phyloP scores from a whole-genome alignment of 2,888 invertebrate species.

The Spilarctia lutea region DNA sequence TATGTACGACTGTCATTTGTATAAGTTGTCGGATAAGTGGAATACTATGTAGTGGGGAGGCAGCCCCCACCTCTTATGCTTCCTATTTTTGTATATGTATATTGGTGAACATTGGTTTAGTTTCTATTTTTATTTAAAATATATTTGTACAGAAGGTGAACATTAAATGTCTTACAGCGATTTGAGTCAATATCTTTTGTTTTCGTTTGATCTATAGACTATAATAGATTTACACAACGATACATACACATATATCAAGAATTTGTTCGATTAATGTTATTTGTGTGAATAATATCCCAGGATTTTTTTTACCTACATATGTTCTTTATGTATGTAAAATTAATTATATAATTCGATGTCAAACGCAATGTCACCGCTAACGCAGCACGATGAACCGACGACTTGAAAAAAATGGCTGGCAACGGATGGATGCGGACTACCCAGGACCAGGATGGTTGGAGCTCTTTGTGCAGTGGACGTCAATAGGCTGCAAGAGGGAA shows the following conservation, averaged over 20 bases:
- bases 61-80: conserved; percentile 1
- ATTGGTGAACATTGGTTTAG: neutral
- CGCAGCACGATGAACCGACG: no score
- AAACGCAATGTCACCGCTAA: no score
- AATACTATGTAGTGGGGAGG: conserved; percentile 37
- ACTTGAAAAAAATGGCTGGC: no score
- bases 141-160: neutral
- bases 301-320: no score
- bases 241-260: neutral
- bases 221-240: neutral
- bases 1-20: conserved; percentile 29
- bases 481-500: no score
- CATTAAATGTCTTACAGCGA: neutral
- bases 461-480: no score
- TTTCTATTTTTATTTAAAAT: neutral
- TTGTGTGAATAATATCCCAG: neutral
- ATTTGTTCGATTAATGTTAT: neutral
- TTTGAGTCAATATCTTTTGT: neutral
- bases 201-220: neutral
- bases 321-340: no score
- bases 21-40: conserved; percentile 39
- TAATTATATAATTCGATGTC: no score
- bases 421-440: no score
- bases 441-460: no score
- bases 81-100: conserved; percentile 9